Conservation (phyloP, 2,113 vertebrate species). For the Trogon melanurus region DNA sequence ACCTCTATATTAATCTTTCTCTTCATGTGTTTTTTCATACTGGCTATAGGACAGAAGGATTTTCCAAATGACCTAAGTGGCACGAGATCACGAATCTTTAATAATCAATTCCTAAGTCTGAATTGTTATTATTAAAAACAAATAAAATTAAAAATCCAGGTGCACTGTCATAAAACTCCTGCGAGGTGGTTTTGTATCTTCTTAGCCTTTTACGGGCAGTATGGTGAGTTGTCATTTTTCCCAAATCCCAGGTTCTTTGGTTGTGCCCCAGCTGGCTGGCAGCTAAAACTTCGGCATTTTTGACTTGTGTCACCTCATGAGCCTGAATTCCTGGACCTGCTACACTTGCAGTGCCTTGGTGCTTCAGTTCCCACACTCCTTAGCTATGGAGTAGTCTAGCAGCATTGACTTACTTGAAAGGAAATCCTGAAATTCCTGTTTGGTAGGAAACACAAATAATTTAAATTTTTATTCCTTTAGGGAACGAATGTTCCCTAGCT, state of each 20-base stretch:
- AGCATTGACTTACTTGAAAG: background rate
- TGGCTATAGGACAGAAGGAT: background rate
- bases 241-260: background rate
- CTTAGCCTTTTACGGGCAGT: background rate
- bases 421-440: constrained; percentile 50
- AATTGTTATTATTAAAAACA: background rate
- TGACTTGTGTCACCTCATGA: background rate
- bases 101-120: background rate
- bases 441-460: constrained; percentile 7
- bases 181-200: background rate
- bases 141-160: background rate
- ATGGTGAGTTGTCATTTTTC: background rate
- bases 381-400: background rate
- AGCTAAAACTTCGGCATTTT: background rate
- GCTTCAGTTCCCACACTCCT: background rate
- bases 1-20: background rate
- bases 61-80: background rate
- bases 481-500: background rate
- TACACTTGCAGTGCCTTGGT: background rate
- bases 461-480: constrained; percentile 17
- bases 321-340: background rate
- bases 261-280: background rate
- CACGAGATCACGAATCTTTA: background rate
- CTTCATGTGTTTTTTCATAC: background rate
- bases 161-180: background rate